Evolutionary conservation across 1,140 invertebrate genomes (phyloP), one percentile per base, ranked within the genome.

Genomic region (Atta colombica): DNA sequence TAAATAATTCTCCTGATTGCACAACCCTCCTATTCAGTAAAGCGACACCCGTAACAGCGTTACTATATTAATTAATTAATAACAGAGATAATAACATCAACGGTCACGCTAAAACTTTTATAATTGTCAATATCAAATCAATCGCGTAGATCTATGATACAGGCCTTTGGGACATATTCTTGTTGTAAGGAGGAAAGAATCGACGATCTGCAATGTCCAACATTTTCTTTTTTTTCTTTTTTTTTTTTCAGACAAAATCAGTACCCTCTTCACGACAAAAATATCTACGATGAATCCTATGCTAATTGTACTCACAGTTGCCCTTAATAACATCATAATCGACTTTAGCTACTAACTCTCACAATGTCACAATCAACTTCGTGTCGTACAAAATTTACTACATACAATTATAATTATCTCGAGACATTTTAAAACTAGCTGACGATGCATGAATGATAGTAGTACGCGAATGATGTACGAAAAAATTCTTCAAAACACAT

Each of bases 281-380:
- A 51, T 68, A 51, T 69, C 82, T 88, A 31, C 55, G 88, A 91
- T 82, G 86, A 87, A 74, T 89, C 81, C 86, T 77, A 45, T 77
- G 77, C 87, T 92, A 89, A 92, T 92, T 92, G 91, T 91, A 92
- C 92, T 91, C 78, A 85, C 66, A 89, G 86, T 91, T 92, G 72
- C 81, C 77, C 66, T 77, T n/a, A 49, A 63, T 61, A 86, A 68
- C 71, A 53, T 80, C 66, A 75, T 18, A 85, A 66, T 89, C 28
- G 16, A 63, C 10, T 69, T 58, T 65, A 84, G 28, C 61, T 87
- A 89, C 35, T 66, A 51, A 89, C 49, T 74, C 72, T 58, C 72
- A 45, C 77, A 61, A 28, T 65, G 77, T 25, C 25, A 25, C 25
- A 25, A 82, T 66, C 77, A 45, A 55, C 21, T 80, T 66, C 60